A percentile compares a stretch with the other conserved stretches of the same genome.
Conservation (phyloP, 2,888 invertebrate species). For the Lithophane socia region DNA sequence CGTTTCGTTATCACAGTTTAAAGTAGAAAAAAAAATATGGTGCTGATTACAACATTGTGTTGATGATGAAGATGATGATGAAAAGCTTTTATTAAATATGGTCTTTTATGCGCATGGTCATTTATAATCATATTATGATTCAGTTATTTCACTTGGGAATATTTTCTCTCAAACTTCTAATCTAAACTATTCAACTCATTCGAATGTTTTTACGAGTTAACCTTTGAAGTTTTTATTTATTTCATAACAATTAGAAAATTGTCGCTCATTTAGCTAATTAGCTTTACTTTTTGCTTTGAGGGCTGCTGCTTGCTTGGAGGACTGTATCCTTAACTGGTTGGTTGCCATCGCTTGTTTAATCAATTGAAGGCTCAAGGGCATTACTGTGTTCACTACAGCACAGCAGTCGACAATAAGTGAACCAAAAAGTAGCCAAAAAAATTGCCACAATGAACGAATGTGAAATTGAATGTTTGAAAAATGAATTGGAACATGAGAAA, state of each 20-base stretch:
- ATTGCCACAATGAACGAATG: slow-evolving; percentile 80
- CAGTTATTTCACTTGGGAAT: background rate
- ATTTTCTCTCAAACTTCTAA: background rate
- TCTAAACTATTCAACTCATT: background rate
- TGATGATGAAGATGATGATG: no score
- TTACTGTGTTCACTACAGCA: slow-evolving; percentile 45
- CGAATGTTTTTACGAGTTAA: background rate
- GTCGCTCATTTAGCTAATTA: background rate
- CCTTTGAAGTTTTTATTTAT: no score
- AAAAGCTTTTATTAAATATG: background rate
- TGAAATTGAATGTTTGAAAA: slow-evolving; percentile 86
- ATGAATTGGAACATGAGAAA: slow-evolving; percentile 87
- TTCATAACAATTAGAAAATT: background rate
- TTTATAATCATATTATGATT: background rate
- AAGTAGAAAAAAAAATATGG: background rate
- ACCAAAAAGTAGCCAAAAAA: slow-evolving; percentile 34
- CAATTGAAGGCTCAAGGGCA: slow-evolving; percentile 65
- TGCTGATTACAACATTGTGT: background rate
- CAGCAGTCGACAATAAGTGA: slow-evolving; percentile 52
- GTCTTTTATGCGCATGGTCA: background rate
- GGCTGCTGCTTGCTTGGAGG: slow-evolving; percentile 34
- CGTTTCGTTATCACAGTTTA: slow-evolving; percentile 20
- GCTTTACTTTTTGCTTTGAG: slow-evolving; percentile 1
- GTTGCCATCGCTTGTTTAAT: slow-evolving; percentile 70
- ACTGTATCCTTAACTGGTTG: slow-evolving; percentile 45